These are phyloP conservation scores for Axis porcinus DNA, from an alignment of 2,113 vertebrate species.

Conservation along the genomic window DNA sequence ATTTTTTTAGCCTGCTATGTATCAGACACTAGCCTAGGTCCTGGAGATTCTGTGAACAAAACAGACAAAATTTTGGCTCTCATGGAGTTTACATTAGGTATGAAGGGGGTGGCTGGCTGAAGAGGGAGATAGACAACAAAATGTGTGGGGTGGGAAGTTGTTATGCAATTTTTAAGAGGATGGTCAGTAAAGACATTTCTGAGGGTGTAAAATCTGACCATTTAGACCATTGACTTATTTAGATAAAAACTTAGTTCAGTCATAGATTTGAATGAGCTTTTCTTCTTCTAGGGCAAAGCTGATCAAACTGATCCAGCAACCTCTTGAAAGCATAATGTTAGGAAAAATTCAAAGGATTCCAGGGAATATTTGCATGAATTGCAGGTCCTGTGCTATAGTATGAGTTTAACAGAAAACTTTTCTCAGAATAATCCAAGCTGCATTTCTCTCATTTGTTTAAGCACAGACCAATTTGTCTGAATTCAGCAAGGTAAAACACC, in stretches of 20 bases:
- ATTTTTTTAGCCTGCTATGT: neutral
- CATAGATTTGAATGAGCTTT: neutral
- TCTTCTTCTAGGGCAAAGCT: neutral
- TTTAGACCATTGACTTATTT: neutral
- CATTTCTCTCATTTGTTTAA: neutral
- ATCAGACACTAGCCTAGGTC: neutral
- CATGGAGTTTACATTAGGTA: neutral
- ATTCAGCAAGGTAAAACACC: neutral
- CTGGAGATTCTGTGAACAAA: neutral
- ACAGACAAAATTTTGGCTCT: neutral
- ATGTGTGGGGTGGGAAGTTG: fast-evolving
- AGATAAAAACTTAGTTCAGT: neutral
- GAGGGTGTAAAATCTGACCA: neutral
- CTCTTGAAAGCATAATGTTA: neutral
- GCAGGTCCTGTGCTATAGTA: neutral
- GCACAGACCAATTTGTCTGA: neutral
- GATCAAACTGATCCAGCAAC: neutral
- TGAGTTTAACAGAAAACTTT: neutral
- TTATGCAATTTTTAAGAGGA: neutral
- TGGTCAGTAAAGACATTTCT: neutral
- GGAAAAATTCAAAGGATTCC: neutral
- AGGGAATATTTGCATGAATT: neutral
- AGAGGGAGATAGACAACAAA: neutral
- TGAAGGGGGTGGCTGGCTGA: fast-evolving
- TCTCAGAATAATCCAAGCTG: neutral